phyloP scores from a whole-genome alignment of 1,140 invertebrate species.

The Stegodyphus mimosarum region DNA sequence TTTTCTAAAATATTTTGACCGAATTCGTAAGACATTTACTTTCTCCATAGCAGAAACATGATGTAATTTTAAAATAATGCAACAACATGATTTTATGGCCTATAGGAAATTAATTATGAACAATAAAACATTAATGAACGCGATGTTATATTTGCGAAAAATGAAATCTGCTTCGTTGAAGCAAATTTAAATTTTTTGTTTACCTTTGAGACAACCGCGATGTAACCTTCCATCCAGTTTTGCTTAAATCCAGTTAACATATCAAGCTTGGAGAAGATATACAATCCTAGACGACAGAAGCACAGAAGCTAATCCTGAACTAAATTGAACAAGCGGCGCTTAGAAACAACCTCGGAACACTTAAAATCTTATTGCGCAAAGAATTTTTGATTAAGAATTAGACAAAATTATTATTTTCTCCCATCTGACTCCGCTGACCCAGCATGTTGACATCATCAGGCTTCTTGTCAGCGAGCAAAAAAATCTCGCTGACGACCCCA shows the following conservation, averaged over 20 bases:
- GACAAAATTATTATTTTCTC: slow-evolving; percentile 28
- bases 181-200: too few species aligned
- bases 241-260: neutral
- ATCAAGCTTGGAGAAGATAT: neutral
- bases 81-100: too few species aligned
- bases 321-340: neutral
- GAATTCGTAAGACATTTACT: too few species aligned
- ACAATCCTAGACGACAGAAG: neutral
- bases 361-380: slow-evolving; percentile 14
- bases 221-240: neutral
- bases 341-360: neutral
- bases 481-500: slow-evolving; percentile 33
- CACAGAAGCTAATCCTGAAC: neutral
- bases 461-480: slow-evolving; percentile 37
- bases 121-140: too few species aligned
- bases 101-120: too few species aligned
- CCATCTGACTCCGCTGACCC: slow-evolving; percentile 8
- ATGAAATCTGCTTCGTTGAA: too few species aligned
- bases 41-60: too few species aligned
- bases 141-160: too few species aligned
- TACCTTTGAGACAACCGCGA: too few species aligned
- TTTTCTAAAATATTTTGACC: too few species aligned
- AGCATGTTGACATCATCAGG: slow-evolving; percentile 40
- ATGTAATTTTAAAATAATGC: too few species aligned
- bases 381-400: slow-evolving; percentile 20